Evolutionary conservation across 92 coral and sea anemone species (phyloP).

Genomic region (Zoanthus gigantus): DNA sequence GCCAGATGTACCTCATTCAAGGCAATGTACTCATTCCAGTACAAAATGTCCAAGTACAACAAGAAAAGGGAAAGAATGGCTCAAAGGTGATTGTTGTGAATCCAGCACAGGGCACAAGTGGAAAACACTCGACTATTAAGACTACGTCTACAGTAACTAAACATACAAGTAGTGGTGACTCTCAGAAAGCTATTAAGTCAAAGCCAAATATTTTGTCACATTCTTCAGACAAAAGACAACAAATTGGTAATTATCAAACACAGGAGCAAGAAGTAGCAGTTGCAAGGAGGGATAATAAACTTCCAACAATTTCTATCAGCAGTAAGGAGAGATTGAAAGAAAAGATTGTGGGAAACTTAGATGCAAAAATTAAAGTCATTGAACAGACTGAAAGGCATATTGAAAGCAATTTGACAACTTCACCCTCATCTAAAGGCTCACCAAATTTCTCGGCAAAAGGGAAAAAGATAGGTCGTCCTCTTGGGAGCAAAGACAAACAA

Average conservation of each 20-base stretch:
- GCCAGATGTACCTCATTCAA: constrained; percentile 91
- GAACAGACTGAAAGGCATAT: constrained; percentile 29
- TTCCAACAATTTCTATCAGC: background rate
- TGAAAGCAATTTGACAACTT: constrained; percentile 31
- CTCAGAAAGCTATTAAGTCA: constrained; percentile 4
- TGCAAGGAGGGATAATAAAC: constrained; percentile 5
- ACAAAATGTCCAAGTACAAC: constrained; percentile 73
- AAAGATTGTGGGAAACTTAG: constrained; percentile 40
- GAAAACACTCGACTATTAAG: constrained; percentile 5
- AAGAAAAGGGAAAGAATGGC: constrained; percentile 71
- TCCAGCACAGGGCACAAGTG: constrained; percentile 39
- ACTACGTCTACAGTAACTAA: constrained; percentile 39
- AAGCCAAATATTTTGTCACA: constrained; percentile 35
- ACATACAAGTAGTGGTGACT: constrained; percentile 21
- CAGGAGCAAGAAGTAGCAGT: background rate
- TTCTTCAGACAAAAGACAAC: constrained; percentile 31
- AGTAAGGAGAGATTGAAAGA: constrained; percentile 37
- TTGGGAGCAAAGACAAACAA: constrained; percentile 86
- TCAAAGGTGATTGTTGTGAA: constrained; percentile 62
- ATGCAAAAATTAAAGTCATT: constrained; percentile 27
- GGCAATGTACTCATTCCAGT: constrained; percentile 89
- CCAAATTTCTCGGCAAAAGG: constrained; percentile 38
- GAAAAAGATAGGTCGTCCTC: constrained; percentile 78
- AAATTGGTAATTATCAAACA: constrained; percentile 10
- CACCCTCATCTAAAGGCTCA: constrained; percentile 7